Conservation (phyloP, 1,140 invertebrate genomes). For the Matsumurasca onukii region DNA sequence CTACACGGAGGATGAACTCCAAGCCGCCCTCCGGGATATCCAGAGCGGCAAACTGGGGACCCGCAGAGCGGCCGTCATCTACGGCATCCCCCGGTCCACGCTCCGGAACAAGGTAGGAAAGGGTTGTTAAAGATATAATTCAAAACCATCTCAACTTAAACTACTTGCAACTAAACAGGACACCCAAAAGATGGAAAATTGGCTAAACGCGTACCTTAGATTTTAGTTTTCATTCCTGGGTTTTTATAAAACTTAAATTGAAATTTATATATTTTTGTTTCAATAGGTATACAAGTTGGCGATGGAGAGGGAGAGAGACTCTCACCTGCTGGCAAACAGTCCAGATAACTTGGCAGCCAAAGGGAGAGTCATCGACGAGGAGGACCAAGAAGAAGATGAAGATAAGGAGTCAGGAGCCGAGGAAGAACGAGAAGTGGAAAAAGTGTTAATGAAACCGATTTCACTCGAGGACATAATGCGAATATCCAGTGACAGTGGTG, state of each 20-base stretch:
- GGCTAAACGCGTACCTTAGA: too few species aligned
- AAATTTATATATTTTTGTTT: too few species aligned
- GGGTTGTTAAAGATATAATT: too few species aligned
- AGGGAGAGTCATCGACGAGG: slow-evolving; percentile 32
- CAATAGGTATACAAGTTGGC: slow-evolving; percentile 90
- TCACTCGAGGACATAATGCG: slow-evolving; percentile 61
- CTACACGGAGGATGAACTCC: slow-evolving; percentile 91
- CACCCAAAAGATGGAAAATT: too few species aligned
- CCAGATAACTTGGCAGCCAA: slow-evolving; percentile 27
- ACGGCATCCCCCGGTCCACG: slow-evolving; percentile 93
- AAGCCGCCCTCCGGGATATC: slow-evolving; percentile 87
- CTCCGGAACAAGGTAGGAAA: slow-evolving; percentile 92
- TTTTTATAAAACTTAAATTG: too few species aligned
- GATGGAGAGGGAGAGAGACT: slow-evolving; percentile 64
- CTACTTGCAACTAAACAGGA: too few species aligned
- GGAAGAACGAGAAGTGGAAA: slow-evolving; percentile 63
- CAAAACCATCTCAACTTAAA: too few species aligned
- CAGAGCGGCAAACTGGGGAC: slow-evolving; percentile 90
- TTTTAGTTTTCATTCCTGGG: too few species aligned
- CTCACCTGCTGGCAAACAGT: slow-evolving; percentile 47
- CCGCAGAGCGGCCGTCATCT: slow-evolving; percentile 87
- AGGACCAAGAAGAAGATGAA: slow-evolving; percentile 53
- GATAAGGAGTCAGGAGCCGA: slow-evolving; percentile 64
- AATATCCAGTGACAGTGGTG: slow-evolving; percentile 52
- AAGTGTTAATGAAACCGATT: slow-evolving; percentile 57